These are phyloP conservation scores for Tetramorium parvispinum DNA, from an alignment of 1,140 invertebrate genomes.

Conservation along the genomic window DNA sequence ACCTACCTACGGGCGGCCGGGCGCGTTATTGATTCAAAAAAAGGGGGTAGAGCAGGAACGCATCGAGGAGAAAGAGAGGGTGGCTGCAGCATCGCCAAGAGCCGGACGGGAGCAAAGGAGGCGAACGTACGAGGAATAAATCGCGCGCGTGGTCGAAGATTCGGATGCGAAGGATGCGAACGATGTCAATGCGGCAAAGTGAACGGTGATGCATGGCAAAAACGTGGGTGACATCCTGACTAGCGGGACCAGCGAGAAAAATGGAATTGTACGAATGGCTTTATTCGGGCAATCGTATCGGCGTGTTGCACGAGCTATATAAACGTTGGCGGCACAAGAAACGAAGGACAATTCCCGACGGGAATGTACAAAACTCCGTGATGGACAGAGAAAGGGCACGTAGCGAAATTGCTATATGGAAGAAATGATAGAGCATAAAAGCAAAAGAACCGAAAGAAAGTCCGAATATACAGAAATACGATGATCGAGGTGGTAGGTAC, in stretches of 20 bases:
- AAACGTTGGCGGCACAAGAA: slow-evolving; percentile 27
- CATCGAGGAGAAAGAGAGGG: background rate
- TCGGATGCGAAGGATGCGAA: slow-evolving; percentile 31
- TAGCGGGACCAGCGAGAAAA: background rate
- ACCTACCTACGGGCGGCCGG: slow-evolving; percentile 50
- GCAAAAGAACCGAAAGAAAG: background rate
- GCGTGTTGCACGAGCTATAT: background rate
- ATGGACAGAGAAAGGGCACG: background rate
- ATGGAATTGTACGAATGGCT: slow-evolving; percentile 32
- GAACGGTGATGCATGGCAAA: slow-evolving; percentile 45
- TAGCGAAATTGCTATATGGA: background rate
- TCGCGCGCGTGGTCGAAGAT: slow-evolving; percentile 35
- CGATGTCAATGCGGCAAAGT: slow-evolving; percentile 35
- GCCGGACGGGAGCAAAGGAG: background rate
- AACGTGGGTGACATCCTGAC: slow-evolving; percentile 45
- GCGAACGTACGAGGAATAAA: slow-evolving; percentile 37
- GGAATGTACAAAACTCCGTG: slow-evolving; percentile 17
- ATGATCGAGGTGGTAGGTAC: background rate
- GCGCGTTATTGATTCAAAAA: slow-evolving; percentile 77
- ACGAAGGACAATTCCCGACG: slow-evolving; percentile 23
- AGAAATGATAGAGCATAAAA: background rate
- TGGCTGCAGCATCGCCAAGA: background rate
- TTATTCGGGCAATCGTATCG: slow-evolving; percentile 32
- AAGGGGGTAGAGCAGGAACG: slow-evolving; percentile 51
- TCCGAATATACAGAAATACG: background rate